A percentile compares a stretch with the other conserved stretches of the same genome.
phyloP scores from a whole-genome alignment of 35 echinoderm and acorn worm genomes.

The Strongylocentrotus purpuratus region DNA sequence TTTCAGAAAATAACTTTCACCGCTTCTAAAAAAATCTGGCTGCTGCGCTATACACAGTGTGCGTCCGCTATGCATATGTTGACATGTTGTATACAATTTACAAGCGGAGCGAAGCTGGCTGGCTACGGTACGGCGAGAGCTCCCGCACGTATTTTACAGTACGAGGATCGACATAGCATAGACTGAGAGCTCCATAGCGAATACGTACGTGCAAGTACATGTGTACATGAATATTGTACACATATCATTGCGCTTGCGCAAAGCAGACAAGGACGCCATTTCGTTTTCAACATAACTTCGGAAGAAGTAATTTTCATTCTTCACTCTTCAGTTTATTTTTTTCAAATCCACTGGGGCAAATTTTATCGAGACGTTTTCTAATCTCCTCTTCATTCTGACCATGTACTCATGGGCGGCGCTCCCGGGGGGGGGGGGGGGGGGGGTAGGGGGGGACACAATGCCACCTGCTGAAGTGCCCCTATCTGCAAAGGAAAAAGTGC shows the following conservation, averaged over 20 bases:
- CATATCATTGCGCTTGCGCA: neutral
- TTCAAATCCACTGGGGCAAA: neutral
- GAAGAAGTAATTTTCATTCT: neutral
- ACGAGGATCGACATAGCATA: too few species aligned
- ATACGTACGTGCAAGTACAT: neutral
- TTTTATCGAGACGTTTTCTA: neutral
- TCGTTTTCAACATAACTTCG: neutral
- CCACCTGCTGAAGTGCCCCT: too few species aligned
- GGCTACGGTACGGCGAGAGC: neutral
- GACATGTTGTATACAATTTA: neutral
- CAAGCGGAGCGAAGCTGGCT: neutral
- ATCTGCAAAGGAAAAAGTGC: too few species aligned
- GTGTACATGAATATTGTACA: neutral
- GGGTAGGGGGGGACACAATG: too few species aligned
- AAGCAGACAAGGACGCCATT: neutral
- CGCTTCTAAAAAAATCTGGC: neutral
- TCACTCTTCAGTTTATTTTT: too few species aligned
- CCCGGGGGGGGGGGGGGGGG: too few species aligned
- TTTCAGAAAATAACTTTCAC: neutral
- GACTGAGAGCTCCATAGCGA: too few species aligned
- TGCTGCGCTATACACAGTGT: neutral
- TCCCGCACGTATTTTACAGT: neutral
- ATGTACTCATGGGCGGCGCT: too few species aligned
- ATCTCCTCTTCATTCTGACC: too few species aligned
- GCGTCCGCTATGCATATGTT: neutral